Percentiles rank a stretch among this genome's conserved stretches.
phyloP scores from a whole-genome alignment of 2,888 invertebrate genomes.

The Rosalia funebris region DNA sequence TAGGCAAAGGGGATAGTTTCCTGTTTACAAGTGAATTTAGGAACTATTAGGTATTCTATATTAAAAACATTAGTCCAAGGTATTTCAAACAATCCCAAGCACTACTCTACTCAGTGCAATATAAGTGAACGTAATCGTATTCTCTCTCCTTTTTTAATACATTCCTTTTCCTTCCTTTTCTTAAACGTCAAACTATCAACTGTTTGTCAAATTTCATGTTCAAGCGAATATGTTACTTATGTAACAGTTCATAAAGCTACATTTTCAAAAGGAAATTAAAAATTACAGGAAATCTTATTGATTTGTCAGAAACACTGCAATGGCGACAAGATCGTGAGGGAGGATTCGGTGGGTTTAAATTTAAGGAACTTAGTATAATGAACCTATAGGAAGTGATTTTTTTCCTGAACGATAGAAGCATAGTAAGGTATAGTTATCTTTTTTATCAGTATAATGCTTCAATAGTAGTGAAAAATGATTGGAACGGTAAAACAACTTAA shows the following conservation, averaged over 20 bases:
- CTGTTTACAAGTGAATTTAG: no score
- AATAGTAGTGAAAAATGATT: no score
- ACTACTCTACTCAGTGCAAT: no score
- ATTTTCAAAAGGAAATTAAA: conserved; percentile 5
- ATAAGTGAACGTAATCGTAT: neutral
- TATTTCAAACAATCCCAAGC: no score
- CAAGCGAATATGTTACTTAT: conserved; percentile 37
- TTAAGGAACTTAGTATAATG: conserved; percentile 14
- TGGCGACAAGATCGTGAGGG: conserved; percentile 37
- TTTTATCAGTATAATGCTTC: no score
- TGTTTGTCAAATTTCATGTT: neutral
- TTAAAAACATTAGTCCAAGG: no score
- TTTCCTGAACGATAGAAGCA: conserved; percentile 2
- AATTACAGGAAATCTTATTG: conserved; percentile 33
- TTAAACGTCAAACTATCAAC: neutral
- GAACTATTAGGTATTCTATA: no score
- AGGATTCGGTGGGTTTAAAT: conserved; percentile 29
- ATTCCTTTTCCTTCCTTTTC: neutral
- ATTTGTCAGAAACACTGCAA: conserved; percentile 34
- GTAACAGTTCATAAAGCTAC: conserved; percentile 19
- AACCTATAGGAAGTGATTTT: conserved; percentile 7
- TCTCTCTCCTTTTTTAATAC: neutral
- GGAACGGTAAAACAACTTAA: no score
- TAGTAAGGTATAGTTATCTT: conserved; percentile 5
- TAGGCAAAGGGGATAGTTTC: no score